These are phyloP conservation scores for Hyperopisus bebe DNA, from an alignment of 2,113 vertebrate species.

Conservation along the genomic window DNA sequence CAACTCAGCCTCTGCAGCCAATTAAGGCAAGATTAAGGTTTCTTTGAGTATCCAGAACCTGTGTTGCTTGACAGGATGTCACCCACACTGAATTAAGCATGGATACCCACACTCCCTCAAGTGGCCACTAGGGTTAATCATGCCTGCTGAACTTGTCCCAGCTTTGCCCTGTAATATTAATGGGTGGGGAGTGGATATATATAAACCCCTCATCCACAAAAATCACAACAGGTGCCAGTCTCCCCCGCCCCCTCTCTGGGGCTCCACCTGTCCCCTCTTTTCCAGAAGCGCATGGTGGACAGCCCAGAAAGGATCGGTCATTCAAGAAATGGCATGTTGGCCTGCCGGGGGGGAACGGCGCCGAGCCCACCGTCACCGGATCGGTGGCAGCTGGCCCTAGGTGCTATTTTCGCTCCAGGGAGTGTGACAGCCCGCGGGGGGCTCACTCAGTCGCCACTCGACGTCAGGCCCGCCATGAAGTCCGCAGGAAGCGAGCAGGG, in stretches of 20 bases:
- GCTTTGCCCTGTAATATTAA: not conserved
- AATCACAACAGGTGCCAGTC: slow-evolving; percentile 53
- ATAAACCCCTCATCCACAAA: slow-evolving; percentile 44
- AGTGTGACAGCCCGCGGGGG: slow-evolving; percentile 52
- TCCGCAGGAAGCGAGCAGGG: slow-evolving; percentile 47
- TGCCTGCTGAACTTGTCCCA: not conserved
- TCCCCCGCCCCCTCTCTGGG: not conserved
- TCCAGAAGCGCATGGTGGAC: slow-evolving; percentile 45
- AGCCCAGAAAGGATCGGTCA: slow-evolving; percentile 68
- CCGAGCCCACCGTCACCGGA: slow-evolving; percentile 61
- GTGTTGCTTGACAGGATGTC: not conserved
- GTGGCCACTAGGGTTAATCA: not conserved
- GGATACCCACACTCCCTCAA: not conserved
- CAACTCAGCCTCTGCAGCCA: not conserved
- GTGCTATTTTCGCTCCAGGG: slow-evolving; percentile 66
- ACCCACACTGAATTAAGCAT: not conserved
- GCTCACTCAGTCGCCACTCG: slow-evolving; percentile 32
- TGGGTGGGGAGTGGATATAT: slow-evolving; percentile 31
- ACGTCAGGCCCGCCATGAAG: slow-evolving; percentile 54
- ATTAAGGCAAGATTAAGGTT: not conserved
- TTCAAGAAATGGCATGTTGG: slow-evolving; percentile 63
- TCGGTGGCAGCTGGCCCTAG: slow-evolving; percentile 62
- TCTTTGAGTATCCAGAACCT: not conserved
- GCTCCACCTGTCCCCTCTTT: slow-evolving; percentile 66
- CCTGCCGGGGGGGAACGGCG: slow-evolving; percentile 49